Conservation (phyloP, 1,140 invertebrate genomes). For the Triops cancriformis region DNA sequence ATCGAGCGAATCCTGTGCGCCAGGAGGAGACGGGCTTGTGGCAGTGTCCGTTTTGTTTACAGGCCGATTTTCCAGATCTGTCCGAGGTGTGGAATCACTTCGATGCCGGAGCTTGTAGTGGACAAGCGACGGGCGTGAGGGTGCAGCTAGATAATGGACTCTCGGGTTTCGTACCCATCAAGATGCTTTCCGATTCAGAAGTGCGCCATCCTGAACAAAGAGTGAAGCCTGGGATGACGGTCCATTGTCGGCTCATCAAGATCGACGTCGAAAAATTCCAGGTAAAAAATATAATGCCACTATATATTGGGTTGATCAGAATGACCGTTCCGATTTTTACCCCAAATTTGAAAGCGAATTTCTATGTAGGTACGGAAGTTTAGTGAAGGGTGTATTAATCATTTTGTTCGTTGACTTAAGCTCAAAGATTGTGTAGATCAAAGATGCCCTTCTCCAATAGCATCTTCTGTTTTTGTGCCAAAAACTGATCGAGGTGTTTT, state of each 20-base stretch:
- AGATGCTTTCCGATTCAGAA: conserved; percentile 88
- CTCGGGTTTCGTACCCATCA: conserved; percentile 87
- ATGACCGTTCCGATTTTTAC: no score
- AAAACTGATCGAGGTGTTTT: no score
- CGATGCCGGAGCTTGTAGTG: conserved; percentile 88
- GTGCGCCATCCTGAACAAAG: conserved; percentile 88
- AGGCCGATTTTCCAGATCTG: conserved; percentile 76
- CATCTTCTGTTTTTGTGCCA: no score
- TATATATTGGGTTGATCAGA: no score
- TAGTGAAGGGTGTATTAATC: no score
- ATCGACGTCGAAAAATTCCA: conserved; percentile 89
- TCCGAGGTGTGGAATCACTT: conserved; percentile 98
- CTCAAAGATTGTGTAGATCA: no score
- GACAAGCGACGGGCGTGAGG: conserved; percentile 85
- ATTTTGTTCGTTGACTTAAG: no score
- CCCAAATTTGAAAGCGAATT: no score
- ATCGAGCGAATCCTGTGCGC: conserved; percentile 87
- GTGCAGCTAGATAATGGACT: conserved; percentile 88
- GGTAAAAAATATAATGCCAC: not conserved
- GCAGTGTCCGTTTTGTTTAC: conserved; percentile 92
- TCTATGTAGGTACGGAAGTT: no score
- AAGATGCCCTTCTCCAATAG: no score
- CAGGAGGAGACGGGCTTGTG: conserved; percentile 89
- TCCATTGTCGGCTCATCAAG: conserved; percentile 89
- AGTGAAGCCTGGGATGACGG: conserved; percentile 73